Evolutionary conservation across 2,113 vertebrate species (phyloP), one percentile per base, ranked within the genome.

Genomic region (Beaufortia kweichowensis): DNA sequence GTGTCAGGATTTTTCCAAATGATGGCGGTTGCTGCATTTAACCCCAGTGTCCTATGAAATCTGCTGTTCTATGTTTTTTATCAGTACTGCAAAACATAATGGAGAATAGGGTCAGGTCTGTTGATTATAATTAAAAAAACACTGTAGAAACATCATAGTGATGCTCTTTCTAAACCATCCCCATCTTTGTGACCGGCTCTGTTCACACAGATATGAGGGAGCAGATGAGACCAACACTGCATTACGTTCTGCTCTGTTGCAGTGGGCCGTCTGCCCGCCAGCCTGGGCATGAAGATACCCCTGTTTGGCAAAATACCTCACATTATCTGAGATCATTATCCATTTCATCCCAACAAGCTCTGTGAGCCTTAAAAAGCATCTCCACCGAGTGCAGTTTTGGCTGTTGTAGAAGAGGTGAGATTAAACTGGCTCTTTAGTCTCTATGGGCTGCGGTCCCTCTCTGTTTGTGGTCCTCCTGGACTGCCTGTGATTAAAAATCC

Each of bases 271-370:
- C 28, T 75, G 69, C 15, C 50, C 53, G 29, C 43, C 55, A 61
- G 74, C 53, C 63, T 50, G 69, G 72, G 77, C 78, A 76, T 61
- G 75, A 79, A 83, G 83, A 79, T 78, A 65, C 71, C 76, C 81
- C 68, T 59, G 39, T 83, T 78, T 84, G 86, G 84, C 83, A 83
- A 83, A 85, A 75, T 79, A 84, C 85, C 88, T 85, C 78, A 86
- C 84, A 86, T 86, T 87, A 84, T 83, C 72, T 66, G 41, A 79
- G 86, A 86, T 88, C 86, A 83, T 86, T 87, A 89, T 89, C 86
- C 86, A 76, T 89, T 88, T 88, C 78, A 81, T 85, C 82, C 85
- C 83, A 86, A 86, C 81, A 84, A 86, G 85, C 83, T 82, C 77
- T 82, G 74, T 82, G 85, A 86, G 86, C 82, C 57, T 83, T 84